Percentiles rank a stretch among this genome's conserved stretches.
Conservation (phyloP, 2,797 vertebrate genomes). For the Tragopan temminckii region DNA sequence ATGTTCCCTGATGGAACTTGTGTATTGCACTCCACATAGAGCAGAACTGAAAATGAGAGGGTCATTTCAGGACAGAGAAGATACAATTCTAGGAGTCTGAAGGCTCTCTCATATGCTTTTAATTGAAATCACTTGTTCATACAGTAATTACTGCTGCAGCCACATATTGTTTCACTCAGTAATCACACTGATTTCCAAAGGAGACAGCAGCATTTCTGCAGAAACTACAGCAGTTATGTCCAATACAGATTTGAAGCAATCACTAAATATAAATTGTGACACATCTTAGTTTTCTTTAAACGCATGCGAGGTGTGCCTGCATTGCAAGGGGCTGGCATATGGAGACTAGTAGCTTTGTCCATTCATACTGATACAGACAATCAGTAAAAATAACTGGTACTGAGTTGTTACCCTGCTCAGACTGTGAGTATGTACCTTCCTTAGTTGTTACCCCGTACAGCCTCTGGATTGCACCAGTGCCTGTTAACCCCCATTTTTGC, state of each 20-base stretch:
- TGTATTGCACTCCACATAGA: not conserved
- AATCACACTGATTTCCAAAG: not conserved
- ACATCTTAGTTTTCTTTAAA: not conserved
- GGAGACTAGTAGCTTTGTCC: not conserved
- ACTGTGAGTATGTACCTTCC: not conserved
- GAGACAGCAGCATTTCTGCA: not conserved
- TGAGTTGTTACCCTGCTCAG: not conserved
- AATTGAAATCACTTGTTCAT: conserved; percentile 25
- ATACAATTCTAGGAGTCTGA: conserved; percentile 19
- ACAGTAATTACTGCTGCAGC: not conserved
- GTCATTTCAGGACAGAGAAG: conserved; percentile 38
- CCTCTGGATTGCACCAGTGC: not conserved
- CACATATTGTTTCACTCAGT: not conserved
- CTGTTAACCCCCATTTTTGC: not conserved
- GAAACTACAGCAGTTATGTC: conserved; percentile 14
- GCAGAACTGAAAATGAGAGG: conserved; percentile 13
- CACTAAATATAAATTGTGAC: not conserved
- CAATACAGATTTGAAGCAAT: not conserved
- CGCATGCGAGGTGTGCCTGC: not conserved
- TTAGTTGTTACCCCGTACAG: not conserved
- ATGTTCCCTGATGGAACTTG: not conserved
- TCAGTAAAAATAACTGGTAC: too few species aligned
- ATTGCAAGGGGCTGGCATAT: not conserved
- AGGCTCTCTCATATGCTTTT: not conserved
- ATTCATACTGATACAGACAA: fast-evolving